Evolutionary conservation across 2,113 vertebrate genomes (phyloP).

Genomic region (Chlamydotis undulata): DNA sequence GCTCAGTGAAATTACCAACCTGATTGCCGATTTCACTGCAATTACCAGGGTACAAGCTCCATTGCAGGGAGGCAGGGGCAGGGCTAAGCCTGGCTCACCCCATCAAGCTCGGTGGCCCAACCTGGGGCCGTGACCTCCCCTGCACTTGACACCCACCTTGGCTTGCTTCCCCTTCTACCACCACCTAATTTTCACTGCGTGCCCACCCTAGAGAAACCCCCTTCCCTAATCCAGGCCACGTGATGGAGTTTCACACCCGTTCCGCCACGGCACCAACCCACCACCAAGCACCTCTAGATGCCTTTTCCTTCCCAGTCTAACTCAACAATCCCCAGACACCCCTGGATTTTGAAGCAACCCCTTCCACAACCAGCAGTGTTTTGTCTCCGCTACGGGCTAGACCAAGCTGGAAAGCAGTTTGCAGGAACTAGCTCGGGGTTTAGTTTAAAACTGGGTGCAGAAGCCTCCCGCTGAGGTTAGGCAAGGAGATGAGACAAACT

Average conservation of each 20-base stretch:
- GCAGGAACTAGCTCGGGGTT: background rate
- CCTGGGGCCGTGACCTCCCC: background rate
- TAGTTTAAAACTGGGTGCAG: background rate
- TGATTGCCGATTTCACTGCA: constrained; percentile 29
- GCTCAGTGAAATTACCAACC: constrained; percentile 56
- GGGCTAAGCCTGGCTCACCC: background rate
- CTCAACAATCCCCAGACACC: background rate
- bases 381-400: background rate
- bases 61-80: background rate
- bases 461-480: background rate
- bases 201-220: background rate
- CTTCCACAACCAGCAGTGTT: fast-evolving
- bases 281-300: background rate
- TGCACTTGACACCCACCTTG: background rate
- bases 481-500: background rate
- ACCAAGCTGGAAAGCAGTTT: background rate
- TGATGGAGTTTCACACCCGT: fast-evolving
- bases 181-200: background rate
- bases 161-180: background rate
- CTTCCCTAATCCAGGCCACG: background rate
- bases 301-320: background rate
- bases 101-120: background rate
- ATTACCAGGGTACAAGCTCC: constrained; percentile 35
- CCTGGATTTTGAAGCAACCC: background rate
- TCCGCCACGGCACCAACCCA: fast-evolving